phyloP scores from a whole-genome alignment of 1,140 invertebrate species.

The Babylonia areolata region DNA sequence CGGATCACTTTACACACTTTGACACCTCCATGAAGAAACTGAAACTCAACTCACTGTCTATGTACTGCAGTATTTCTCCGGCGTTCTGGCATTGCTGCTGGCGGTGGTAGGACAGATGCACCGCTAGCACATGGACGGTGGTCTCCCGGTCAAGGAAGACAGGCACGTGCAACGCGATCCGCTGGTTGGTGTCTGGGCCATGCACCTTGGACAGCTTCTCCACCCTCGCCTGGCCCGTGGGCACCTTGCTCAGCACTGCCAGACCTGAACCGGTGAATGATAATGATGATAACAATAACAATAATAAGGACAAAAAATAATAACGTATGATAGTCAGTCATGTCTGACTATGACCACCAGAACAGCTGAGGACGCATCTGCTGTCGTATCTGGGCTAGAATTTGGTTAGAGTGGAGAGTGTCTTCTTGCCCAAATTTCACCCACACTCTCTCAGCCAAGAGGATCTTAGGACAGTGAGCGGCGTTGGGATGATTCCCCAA shows the following conservation, averaged over 20 bases:
- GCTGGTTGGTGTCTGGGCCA: conserved; percentile 62
- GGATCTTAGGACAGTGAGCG: no score
- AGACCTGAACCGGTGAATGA: conserved; percentile 59
- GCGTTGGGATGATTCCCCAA: no score
- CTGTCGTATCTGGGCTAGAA: no score
- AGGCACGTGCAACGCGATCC: conserved; percentile 57
- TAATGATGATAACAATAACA: no score
- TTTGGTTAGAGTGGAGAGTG: no score
- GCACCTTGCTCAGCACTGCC: conserved; percentile 61
- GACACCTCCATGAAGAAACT: no score
- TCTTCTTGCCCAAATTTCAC: no score
- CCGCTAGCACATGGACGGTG: conserved; percentile 55
- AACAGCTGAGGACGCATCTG: no score
- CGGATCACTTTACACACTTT: no score
- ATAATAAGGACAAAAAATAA: no score
- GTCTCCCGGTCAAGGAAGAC: conserved; percentile 42
- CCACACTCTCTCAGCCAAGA: conserved; percentile 25
- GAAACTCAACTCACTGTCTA: conserved; percentile 56
- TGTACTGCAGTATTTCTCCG: conserved; percentile 53
- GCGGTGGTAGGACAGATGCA: conserved; percentile 67
- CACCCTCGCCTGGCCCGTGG: conserved; percentile 43
- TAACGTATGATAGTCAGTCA: no score
- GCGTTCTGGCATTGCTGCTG: conserved; percentile 69
- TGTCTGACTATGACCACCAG: no score
- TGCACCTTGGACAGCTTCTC: conserved; percentile 47